phyloP scores from a whole-genome alignment of 37 sponge, comb jelly and placozoan genomes.

The Diacarnus erythraeanus region DNA sequence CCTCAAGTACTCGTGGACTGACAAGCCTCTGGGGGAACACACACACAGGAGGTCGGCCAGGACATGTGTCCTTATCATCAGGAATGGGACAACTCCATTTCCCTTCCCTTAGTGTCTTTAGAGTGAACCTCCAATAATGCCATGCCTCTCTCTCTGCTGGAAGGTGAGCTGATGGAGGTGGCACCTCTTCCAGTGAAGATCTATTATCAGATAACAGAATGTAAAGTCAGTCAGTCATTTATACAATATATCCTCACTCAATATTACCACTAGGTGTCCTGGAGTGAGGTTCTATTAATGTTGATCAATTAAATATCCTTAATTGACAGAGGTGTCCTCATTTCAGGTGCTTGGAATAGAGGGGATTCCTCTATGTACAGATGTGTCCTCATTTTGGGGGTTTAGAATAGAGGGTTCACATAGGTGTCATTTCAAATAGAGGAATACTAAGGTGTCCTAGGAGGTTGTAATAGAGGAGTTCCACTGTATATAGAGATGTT shows the following conservation, averaged over 20 bases:
- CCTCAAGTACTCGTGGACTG: conserved; percentile 23
- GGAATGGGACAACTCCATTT: conserved; percentile 20
- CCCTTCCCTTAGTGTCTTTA: conserved; percentile 18
- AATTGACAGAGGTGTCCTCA: not conserved
- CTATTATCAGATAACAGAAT: not conserved
- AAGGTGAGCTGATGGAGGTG: not conserved
- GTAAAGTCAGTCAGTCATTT: no score
- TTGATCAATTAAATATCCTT: no score
- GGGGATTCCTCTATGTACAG: no score
- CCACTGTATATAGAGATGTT: no score
- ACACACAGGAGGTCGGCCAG: conserved; percentile 57
- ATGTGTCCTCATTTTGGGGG: no score
- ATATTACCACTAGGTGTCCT: no score
- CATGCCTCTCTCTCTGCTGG: not conserved
- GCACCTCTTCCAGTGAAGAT: not conserved
- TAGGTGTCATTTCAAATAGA: not conserved
- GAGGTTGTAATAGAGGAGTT: no score
- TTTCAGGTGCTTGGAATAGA: no score
- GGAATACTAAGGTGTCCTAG: no score
- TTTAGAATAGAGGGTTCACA: not conserved
- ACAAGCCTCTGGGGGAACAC: conserved; percentile 41
- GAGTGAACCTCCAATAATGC: conserved; percentile 24
- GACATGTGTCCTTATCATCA: conserved; percentile 25
- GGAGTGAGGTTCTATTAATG: no score
- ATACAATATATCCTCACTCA: no score